These are phyloP conservation scores for Augochlorella aurata DNA, from an alignment of 2,888 invertebrate genomes.

Conservation along the genomic window DNA sequence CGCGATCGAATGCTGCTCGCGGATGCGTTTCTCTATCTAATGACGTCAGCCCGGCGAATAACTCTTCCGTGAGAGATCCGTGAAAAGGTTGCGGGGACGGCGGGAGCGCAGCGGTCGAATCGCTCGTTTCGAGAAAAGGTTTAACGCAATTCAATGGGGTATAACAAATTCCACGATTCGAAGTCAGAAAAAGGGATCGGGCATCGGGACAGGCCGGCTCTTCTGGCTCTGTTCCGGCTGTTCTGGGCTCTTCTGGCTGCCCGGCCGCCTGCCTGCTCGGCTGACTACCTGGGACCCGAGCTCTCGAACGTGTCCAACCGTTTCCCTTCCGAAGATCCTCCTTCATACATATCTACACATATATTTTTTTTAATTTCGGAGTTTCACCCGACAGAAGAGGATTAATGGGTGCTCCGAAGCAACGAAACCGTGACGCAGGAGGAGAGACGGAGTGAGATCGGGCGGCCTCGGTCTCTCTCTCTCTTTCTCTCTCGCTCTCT, in stretches of 20 bases:
- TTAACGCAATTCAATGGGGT: constrained; percentile 58
- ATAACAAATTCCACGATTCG: constrained; percentile 59
- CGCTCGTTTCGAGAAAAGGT: constrained; percentile 45
- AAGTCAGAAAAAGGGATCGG: constrained; percentile 54
- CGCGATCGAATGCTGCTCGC: background rate
- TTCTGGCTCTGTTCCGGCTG: background rate
- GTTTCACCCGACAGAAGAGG: constrained; percentile 68
- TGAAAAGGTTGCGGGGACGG: background rate
- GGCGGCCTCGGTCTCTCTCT: background rate
- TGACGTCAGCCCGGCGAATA: constrained; percentile 29
- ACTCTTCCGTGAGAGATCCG: constrained; percentile 27
- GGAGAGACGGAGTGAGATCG: constrained; percentile 46
- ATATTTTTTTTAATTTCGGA: constrained; percentile 73
- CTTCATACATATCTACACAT: constrained; percentile 58
- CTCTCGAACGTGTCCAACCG: constrained; percentile 39
- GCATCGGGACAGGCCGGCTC: constrained; percentile 22
- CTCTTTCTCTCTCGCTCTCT: no score
- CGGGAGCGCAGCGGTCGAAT: background rate
- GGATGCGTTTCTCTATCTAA: constrained; percentile 25
- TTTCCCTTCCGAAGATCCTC: constrained; percentile 39
- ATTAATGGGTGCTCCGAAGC: constrained; percentile 73
- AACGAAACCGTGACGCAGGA: constrained; percentile 59
- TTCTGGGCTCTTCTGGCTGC: background rate
- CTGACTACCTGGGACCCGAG: constrained; percentile 52
- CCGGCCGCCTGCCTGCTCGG: background rate